Conservation (phyloP, 35 echinoderm and acorn worm species). For the Antedon bifida region DNA sequence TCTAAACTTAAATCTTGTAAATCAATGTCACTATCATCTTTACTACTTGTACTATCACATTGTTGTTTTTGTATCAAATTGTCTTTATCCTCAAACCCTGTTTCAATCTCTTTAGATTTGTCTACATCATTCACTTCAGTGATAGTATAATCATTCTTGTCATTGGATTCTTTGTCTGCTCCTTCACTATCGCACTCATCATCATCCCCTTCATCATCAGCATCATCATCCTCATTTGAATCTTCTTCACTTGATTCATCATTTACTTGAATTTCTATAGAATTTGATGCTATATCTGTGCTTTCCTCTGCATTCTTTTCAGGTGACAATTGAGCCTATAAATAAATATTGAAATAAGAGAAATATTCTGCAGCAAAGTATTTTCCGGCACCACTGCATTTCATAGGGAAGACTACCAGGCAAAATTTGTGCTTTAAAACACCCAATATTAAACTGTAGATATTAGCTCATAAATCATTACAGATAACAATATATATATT, state of each 20-base stretch:
- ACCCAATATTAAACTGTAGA: no score
- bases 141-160: constrained; percentile 10
- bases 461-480: no score
- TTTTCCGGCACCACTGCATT: background rate
- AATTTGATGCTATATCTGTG: background rate
- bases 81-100: background rate
- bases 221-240: constrained; percentile 6
- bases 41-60: background rate
- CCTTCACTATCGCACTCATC: background rate
- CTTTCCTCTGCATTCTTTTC: constrained; percentile 11
- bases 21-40: constrained; percentile 15
- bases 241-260: constrained; percentile 23
- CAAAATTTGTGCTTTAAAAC: no score
- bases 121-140: background rate
- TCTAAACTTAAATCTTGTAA: constrained; percentile 36
- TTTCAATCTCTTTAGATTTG: no score
- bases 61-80: background rate
- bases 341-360: background rate
- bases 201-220: background rate
- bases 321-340: background rate
- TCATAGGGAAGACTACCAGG: no score
- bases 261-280: constrained; percentile 9
- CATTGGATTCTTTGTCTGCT: no score
- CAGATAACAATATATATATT: no score
- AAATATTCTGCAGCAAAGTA: background rate